A percentile compares a stretch with the other conserved stretches of the same genome.
These are phyloP conservation scores for Thymallus thymallus DNA, from an alignment of 2,113 vertebrate species.

Conservation along the genomic window DNA sequence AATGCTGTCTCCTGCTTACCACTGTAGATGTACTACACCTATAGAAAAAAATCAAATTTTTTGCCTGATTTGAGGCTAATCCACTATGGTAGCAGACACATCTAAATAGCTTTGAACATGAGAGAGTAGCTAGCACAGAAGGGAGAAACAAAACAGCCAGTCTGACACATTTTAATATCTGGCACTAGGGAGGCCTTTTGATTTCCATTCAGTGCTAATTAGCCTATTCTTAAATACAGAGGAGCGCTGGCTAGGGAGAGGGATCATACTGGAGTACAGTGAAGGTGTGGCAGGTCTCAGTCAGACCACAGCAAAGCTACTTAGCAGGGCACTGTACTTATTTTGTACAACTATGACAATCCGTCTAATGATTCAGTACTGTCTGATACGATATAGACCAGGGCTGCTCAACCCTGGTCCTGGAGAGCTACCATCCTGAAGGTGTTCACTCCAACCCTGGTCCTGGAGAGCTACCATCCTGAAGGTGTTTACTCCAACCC, in stretches of 20 bases:
- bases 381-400: no score
- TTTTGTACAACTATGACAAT: no score
- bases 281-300: background rate
- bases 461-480: no score
- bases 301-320: background rate
- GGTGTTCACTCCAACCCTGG: no score
- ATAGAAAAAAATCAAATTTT: constrained; percentile 19
- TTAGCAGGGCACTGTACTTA: background rate
- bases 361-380: no score
- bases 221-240: background rate
- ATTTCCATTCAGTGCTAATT: constrained; percentile 10
- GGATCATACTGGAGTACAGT: background rate
- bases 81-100: background rate
- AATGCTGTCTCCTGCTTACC: background rate
- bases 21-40: constrained; percentile 1
- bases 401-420: no score
- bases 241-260: background rate
- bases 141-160: background rate
- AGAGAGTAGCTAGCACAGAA: background rate
- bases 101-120: constrained; percentile 16
- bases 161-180: background rate
- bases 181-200: constrained; percentile 3
- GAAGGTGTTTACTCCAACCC: no score
- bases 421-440: no score
- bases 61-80: constrained; percentile 16